phyloP scores from a whole-genome alignment of 2,888 invertebrate genomes.

The Ophion ellenae region DNA sequence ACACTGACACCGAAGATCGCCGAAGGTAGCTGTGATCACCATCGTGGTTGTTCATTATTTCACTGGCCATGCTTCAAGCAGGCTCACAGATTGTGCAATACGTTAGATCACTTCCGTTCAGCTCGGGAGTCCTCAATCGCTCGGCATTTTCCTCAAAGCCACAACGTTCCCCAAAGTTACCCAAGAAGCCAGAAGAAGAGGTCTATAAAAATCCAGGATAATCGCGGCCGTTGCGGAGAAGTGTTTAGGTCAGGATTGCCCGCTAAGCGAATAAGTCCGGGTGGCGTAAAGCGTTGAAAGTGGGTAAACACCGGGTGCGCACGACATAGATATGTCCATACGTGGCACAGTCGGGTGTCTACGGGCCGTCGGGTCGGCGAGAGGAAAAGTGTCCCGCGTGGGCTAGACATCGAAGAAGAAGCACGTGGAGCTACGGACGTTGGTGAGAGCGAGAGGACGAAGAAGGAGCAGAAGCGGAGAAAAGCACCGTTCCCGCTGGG shows the following conservation, averaged over 20 bases:
- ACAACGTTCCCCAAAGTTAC: not conserved
- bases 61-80: too few relatives aligned
- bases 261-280: not conserved
- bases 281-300: constrained; percentile 22
- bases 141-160: not conserved
- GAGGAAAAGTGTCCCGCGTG: constrained; percentile 66
- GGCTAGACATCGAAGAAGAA: constrained; percentile 66
- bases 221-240: not conserved
- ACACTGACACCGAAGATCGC: too few relatives aligned
- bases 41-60: too few relatives aligned
- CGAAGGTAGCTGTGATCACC: too few relatives aligned
- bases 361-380: constrained; percentile 69
- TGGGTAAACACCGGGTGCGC: constrained; percentile 1
- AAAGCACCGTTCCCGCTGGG: constrained; percentile 57
- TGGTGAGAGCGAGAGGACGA: constrained; percentile 66
- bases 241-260: not conserved
- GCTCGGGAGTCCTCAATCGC: not conserved
- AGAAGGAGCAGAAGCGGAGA: constrained; percentile 55
- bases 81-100: not conserved
- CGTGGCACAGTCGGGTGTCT: constrained; percentile 69
- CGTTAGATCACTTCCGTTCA: not conserved
- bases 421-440: constrained; percentile 56
- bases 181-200: not conserved
- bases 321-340: constrained; percentile 10
- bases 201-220: not conserved